Evolutionary conservation across 2,888 invertebrate genomes (phyloP).

Genomic region (Conus canariensis): DNA sequence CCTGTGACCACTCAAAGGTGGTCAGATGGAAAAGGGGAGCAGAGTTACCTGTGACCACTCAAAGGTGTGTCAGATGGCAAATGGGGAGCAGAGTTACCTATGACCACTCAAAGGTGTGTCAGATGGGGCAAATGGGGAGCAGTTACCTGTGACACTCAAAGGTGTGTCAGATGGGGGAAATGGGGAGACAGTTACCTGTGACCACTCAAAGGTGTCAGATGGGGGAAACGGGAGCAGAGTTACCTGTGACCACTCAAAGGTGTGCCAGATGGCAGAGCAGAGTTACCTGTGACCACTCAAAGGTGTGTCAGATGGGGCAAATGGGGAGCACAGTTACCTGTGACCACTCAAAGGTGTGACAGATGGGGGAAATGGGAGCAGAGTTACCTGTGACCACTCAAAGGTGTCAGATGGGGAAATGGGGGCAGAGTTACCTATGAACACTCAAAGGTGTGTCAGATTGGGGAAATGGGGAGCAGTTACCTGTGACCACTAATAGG

Average conservation of each 20-base stretch:
- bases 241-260: constrained; percentile 74
- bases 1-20: constrained; percentile 73
- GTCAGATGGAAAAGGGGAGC: no score
- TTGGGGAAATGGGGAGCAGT: constrained; percentile 3
- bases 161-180: constrained; percentile 45
- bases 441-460: constrained; percentile 66
- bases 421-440: constrained; percentile 60
- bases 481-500: constrained; percentile 48
- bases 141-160: constrained; percentile 72
- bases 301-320: not conserved
- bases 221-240: no score
- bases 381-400: constrained; percentile 35
- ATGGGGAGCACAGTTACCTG: constrained; percentile 47
- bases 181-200: not conserved
- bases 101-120: constrained; percentile 54
- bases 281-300: not conserved
- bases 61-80: constrained; percentile 54
- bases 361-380: constrained; percentile 40
- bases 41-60: constrained; percentile 67
- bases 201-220: constrained; percentile 54
- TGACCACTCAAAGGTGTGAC: constrained; percentile 71
- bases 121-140: no score
- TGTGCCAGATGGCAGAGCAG: constrained; percentile 62
- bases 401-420: constrained; percentile 45
- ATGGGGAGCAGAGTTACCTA: not conserved